phyloP scores from a whole-genome alignment of 2,888 invertebrate species.

The Orgyia antiqua region DNA sequence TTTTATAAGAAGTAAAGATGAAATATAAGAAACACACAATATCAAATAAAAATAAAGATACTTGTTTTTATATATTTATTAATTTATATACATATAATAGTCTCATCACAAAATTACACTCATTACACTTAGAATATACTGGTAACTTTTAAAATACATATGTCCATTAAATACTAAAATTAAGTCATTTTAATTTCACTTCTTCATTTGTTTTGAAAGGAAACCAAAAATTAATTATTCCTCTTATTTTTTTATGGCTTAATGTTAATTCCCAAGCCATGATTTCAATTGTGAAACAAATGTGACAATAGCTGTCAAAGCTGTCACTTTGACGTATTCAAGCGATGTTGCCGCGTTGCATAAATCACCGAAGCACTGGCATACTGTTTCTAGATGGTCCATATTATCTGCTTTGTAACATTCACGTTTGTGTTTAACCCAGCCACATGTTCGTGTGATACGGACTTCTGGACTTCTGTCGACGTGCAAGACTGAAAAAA shows the following conservation, averaged over 20 bases:
- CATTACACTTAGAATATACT: too few species aligned
- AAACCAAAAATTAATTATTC: too few species aligned
- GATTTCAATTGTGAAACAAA: slow-evolving; percentile 26
- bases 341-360: slow-evolving; percentile 67
- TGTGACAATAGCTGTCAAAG: slow-evolving; percentile 21
- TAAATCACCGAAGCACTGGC: slow-evolving; percentile 79
- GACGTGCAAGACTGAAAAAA: slow-evolving; percentile 49
- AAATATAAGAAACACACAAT: too few species aligned
- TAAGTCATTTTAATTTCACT: neutral
- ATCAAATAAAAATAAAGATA: too few species aligned
- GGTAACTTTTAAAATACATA: too few species aligned
- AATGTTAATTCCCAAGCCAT: too few species aligned
- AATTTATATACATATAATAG: too few species aligned
- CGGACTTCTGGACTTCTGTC: slow-evolving; percentile 53
- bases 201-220: slow-evolving; percentile 10
- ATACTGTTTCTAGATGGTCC: slow-evolving; percentile 78
- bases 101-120: too few species aligned
- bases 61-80: too few species aligned
- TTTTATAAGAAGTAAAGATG: too few species aligned
- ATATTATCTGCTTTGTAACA: slow-evolving; percentile 79
- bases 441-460: slow-evolving; percentile 80
- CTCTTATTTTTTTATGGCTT: too few species aligned
- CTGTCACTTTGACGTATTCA: slow-evolving; percentile 32
- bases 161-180: neutral
- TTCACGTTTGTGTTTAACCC: slow-evolving; percentile 56